Percentiles rank a stretch among this genome's conserved stretches.
These are phyloP conservation scores for Atractosteus spatula DNA, from an alignment of 2,113 vertebrate species.

Conservation along the genomic window DNA sequence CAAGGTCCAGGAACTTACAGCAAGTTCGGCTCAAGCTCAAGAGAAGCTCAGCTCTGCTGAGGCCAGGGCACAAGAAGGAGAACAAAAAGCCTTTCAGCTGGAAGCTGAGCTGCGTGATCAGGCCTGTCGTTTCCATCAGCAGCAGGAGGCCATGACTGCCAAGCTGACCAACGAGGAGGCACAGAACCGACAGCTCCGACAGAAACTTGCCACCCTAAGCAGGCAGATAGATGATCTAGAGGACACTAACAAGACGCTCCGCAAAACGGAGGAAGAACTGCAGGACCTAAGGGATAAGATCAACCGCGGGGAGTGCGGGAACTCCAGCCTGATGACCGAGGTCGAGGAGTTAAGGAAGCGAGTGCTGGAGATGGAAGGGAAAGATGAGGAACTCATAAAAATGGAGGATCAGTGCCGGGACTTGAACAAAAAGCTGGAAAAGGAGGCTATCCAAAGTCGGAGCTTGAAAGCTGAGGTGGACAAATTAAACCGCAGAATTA, in stretches of 20 bases:
- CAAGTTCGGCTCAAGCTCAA: constrained; percentile 67
- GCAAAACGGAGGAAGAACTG: constrained; percentile 89
- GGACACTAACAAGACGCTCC: constrained; percentile 88
- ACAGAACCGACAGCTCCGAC: constrained; percentile 85
- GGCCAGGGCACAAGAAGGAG: constrained; percentile 75
- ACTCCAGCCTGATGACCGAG: constrained; percentile 79
- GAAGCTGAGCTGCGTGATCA: constrained; percentile 77
- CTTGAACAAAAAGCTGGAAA: constrained; percentile 88
- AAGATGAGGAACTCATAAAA: constrained; percentile 90
- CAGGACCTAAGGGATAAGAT: constrained; percentile 90
- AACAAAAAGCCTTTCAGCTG: constrained; percentile 76
- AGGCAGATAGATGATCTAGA: constrained; percentile 89
- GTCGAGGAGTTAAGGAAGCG: constrained; percentile 88
- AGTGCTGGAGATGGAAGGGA: constrained; percentile 94
- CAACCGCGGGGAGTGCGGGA: constrained; percentile 82
- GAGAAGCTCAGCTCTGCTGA: constrained; percentile 76
- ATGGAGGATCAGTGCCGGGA: constrained; percentile 94
- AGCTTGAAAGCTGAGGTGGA: constrained; percentile 87
- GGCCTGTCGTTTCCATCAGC: constrained; percentile 66
- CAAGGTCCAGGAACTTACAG: constrained; percentile 79
- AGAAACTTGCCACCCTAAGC: constrained; percentile 85
- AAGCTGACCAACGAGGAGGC: constrained; percentile 89
- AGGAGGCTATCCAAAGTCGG: constrained; percentile 80
- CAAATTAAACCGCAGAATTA: constrained; percentile 88
- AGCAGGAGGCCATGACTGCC: constrained; percentile 85